A percentile compares a stretch with the other conserved stretches of the same genome.
Evolutionary conservation across 2,888 invertebrate genomes (phyloP).

Genomic region (Bruchidius siliquastri): DNA sequence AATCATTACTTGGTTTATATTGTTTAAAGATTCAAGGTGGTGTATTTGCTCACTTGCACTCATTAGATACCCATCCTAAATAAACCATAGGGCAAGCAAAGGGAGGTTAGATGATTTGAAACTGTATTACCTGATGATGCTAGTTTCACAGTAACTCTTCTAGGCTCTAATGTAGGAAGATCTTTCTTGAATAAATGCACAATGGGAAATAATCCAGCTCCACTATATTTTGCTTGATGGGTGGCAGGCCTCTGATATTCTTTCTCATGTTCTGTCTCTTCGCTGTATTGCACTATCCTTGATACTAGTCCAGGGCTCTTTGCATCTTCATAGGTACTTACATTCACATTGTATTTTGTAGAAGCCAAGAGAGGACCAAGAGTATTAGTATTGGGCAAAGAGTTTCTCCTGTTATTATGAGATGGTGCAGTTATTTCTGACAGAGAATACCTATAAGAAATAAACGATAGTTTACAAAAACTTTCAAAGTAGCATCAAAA

Average conservation of each 20-base stretch:
- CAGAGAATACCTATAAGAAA: slow-evolving; percentile 29
- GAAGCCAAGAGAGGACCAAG: slow-evolving; percentile 48
- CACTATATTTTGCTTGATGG: slow-evolving; percentile 45
- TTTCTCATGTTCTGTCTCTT: slow-evolving; percentile 33
- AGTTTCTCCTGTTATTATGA: slow-evolving; percentile 20
- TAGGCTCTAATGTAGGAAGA: slow-evolving; percentile 38
- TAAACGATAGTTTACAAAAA: neutral
- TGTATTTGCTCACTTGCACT: no score
- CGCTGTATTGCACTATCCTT: slow-evolving; percentile 51
- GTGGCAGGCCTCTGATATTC: slow-evolving; percentile 27
- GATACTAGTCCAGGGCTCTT: slow-evolving; percentile 51
- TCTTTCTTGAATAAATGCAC: slow-evolving; percentile 50
- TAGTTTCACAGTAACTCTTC: slow-evolving; percentile 35
- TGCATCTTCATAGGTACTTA: slow-evolving; percentile 49
- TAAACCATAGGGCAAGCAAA: no score
- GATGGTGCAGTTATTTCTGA: slow-evolving; percentile 28
- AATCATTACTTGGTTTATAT: no score
- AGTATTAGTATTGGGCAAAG: slow-evolving; percentile 2
- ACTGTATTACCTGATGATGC: slow-evolving; percentile 23
- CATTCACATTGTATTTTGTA: slow-evolving; percentile 48
- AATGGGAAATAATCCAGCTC: slow-evolving; percentile 49
- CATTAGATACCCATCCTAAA: no score
- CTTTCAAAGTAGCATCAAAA: no score
- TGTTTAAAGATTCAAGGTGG: no score
- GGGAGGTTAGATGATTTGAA: no score